Base-by-base conservation (phyloP, 2,113 vertebrate species). In the Furnarius figulus region DNA sequence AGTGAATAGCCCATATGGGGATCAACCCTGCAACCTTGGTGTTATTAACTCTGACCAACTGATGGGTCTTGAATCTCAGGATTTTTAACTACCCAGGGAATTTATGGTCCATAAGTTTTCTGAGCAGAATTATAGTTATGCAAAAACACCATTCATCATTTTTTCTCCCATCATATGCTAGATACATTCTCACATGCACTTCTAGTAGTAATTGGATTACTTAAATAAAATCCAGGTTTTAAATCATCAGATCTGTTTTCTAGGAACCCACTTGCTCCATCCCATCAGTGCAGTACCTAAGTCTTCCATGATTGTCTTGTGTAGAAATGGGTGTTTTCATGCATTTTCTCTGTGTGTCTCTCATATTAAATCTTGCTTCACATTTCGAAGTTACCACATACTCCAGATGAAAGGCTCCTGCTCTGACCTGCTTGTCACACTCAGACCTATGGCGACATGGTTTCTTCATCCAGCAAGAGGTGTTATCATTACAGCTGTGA, bases 371-470 rank as follows among this genome's bases (percentile, higher is more conserved):
- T 59, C n/a, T 67, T 53, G 8, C 6, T 15, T 52, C 10, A 2
- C 0, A 1, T 5, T 80, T 30, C 10, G 30, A 23, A 4, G 16
- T 62, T 61, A 33, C 18, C 35, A 47, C 6, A 3, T 14, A 67
- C 2, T 11, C 14, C 4, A 5, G 5, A 12, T 4, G 46, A 17
- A 55, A 24, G 23, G 6, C 2, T 92, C 14, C 35, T 79, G n/a
- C 28, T 85, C 28, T 3, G 2, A 7, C 28, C 22, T 52, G 4
- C 33, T 49, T 33, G 47, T 39, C 49, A 63, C 21, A 46, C 17
- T 33, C 40, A 63, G 44, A 33, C 12, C 22, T 53, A 13, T 5
- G 49, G 15, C 30, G 62, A 53, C 28, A 35, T 0, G 1, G 0
- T 46, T 74, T 87, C 55, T 81, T 78, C 65, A 84, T 13, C 20